Conservation (phyloP, 2,797 vertebrate genomes). For the Betta splendens region DNA sequence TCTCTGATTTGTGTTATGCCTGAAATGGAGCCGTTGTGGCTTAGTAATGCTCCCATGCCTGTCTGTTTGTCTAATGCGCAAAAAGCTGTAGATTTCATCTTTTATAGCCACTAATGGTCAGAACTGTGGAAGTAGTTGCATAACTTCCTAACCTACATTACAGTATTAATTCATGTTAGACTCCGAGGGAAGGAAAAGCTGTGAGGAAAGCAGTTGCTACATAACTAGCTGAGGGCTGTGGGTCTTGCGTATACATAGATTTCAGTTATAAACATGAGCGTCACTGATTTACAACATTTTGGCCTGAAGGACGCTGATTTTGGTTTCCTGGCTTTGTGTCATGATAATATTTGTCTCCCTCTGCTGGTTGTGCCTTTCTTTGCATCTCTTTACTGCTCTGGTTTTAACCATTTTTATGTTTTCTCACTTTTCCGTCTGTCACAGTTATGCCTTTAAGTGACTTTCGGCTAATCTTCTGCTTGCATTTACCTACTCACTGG, state of each 20-base stretch:
- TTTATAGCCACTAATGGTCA: not conserved
- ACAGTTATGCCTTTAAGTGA: too few species aligned
- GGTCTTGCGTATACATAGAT: not conserved
- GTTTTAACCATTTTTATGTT: too few species aligned
- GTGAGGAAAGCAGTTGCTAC: not conserved
- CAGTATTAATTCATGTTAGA: not conserved
- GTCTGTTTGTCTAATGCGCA: not conserved
- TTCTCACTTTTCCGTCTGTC: not conserved
- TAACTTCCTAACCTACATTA: not conserved
- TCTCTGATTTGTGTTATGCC: too few species aligned
- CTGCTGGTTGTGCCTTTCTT: constrained; percentile 42
- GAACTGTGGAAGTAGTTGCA: not conserved
- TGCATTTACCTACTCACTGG: too few species aligned
- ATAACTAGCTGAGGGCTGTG: not conserved
- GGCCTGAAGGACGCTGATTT: not conserved
- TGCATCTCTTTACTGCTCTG: too few species aligned
- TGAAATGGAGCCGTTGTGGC: too few species aligned
- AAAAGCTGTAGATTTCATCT: not conserved
- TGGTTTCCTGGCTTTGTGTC: not conserved
- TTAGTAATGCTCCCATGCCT: too few species aligned
- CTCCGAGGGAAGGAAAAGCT: not conserved
- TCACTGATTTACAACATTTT: too few species aligned
- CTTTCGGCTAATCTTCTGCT: too few species aligned
- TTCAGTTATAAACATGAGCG: not conserved
- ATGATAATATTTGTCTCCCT: constrained; percentile 52